A percentile compares a stretch with the other conserved stretches of the same genome.
These are phyloP conservation scores for Serrognathus titanus DNA, from an alignment of 2,888 invertebrate genomes.

Conservation along the genomic window DNA sequence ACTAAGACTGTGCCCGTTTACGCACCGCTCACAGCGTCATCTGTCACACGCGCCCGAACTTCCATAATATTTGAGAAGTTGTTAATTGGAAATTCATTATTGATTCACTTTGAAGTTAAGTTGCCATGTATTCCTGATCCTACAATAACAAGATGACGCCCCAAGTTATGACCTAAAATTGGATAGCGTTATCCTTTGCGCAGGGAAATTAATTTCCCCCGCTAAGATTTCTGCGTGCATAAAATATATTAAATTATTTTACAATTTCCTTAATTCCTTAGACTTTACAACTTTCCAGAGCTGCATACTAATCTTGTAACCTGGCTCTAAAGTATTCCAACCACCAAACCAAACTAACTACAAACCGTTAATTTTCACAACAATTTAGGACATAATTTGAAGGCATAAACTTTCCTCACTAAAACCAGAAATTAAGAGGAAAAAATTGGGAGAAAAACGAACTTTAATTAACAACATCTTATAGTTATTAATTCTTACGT, in stretches of 20 bases:
- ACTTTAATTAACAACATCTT: too few species aligned
- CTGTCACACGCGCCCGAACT: conserved; percentile 4
- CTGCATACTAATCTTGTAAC: conserved; percentile 1
- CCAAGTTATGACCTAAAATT: conserved; percentile 4
- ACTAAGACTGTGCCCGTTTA: conserved; percentile 6
- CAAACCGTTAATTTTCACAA: too few species aligned
- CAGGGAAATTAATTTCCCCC: conserved; percentile 12
- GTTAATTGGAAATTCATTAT: conserved; percentile 12
- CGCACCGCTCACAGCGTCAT: conserved; percentile 12
- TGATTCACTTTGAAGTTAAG: background rate
- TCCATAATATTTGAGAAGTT: conserved; percentile 1
- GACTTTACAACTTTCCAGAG: conserved; percentile 15
- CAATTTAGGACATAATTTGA: too few species aligned
- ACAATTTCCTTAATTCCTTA: conserved; percentile 16
- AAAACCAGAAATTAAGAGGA: too few species aligned
- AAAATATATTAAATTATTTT: conserved; percentile 12
- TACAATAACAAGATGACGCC: background rate
- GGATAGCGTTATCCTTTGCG: conserved; percentile 1
- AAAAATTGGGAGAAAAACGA: too few species aligned
- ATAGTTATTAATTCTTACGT: too few species aligned
- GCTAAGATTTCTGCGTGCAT: conserved; percentile 12
- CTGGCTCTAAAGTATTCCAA: background rate
- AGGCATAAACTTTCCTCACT: too few species aligned
- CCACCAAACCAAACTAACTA: conserved; percentile 4
- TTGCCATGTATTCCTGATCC: background rate